Conservation (phyloP, 1,140 invertebrate species). For the Acromyrmex echinatior region DNA sequence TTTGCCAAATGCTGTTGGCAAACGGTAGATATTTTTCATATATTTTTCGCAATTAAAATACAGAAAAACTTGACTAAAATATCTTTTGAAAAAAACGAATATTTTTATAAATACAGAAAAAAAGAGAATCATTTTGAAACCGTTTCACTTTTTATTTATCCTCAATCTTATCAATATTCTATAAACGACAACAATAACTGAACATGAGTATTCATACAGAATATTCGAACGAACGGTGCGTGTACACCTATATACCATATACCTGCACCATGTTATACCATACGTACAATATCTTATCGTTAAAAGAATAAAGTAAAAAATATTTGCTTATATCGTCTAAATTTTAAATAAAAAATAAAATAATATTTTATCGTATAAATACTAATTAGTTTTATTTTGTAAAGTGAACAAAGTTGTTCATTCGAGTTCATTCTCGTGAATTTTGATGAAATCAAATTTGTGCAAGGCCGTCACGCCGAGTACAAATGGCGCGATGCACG, state of each 20-base stretch:
- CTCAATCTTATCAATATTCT: constrained; percentile 18
- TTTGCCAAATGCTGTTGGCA: background rate
- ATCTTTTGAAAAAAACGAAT: background rate
- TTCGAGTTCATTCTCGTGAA: background rate
- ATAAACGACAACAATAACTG: background rate
- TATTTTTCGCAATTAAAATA: background rate
- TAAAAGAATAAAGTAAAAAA: background rate
- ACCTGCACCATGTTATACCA: background rate
- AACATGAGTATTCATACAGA: background rate
- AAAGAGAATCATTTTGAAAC: background rate
- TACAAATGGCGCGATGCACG: background rate
- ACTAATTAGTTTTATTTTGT: background rate
- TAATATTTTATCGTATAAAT: background rate
- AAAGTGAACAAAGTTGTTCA: background rate
- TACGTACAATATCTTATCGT: background rate
- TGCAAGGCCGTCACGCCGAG: background rate
- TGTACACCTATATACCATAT: background rate
- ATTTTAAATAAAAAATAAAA: background rate
- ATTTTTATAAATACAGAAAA: background rate
- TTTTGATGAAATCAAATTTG: constrained; percentile 30
- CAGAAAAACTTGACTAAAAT: background rate
- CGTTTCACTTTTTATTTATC: constrained; percentile 3
- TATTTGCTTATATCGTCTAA: background rate
- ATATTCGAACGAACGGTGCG: background rate
- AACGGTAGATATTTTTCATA: background rate